Conservation (phyloP, 2,888 invertebrate genomes). For the Drosophila phalerata region DNA sequence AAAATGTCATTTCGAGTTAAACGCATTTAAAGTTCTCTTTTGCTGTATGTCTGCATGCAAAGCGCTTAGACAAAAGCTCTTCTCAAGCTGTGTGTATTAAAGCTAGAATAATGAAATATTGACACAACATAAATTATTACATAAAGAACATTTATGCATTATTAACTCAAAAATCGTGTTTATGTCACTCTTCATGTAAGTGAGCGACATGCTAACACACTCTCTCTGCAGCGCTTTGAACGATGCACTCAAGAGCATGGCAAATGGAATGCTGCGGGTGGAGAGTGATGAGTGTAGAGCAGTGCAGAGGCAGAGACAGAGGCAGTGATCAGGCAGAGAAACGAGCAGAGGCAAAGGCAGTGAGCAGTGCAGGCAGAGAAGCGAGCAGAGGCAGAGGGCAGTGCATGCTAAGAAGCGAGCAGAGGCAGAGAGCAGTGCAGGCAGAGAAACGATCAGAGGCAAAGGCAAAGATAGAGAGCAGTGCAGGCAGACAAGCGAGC, state of each 20-base stretch:
- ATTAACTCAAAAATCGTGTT: no score
- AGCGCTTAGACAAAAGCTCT: no score
- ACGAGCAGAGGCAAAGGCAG: constrained; percentile 8
- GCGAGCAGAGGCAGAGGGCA: constrained; percentile 12
- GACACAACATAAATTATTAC: no score
- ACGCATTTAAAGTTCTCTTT: no score
- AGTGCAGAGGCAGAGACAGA: no score
- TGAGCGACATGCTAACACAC: constrained; percentile 1
- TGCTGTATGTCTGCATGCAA: no score
- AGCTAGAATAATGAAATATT: no score
- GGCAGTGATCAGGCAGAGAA: constrained; percentile 28
- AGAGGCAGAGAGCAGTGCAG: constrained; percentile 19
- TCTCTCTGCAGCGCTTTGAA: constrained; percentile 14
- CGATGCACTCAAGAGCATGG: constrained; percentile 63
- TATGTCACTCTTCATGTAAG: no score
- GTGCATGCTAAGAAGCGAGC: constrained; percentile 13
- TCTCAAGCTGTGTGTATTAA: no score
- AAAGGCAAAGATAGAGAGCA: constrained; percentile 17
- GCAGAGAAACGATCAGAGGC: background rate
- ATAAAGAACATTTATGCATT: no score
- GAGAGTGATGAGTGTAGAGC: no score
- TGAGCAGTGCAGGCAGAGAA: constrained; percentile 27
- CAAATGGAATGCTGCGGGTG: background rate
- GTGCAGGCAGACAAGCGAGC: background rate
- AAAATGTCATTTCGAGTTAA: no score